Conservation (phyloP, 2,888 invertebrate species). For the Tachina grossa region DNA sequence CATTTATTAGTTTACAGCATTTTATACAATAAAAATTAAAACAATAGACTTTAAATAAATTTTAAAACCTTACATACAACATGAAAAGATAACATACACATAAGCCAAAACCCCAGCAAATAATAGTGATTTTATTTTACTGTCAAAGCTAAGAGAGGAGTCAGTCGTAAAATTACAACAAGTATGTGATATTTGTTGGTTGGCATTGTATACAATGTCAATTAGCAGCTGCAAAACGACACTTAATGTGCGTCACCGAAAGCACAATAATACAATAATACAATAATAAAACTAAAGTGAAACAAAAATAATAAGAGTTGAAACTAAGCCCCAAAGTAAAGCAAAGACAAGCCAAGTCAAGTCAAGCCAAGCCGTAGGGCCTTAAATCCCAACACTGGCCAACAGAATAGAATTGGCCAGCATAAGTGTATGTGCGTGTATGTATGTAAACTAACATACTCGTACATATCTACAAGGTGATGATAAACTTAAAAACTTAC, state of each 20-base stretch:
- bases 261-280: conserved; percentile 62
- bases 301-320: conserved; percentile 39
- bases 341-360: conserved; percentile 23
- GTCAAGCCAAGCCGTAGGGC: conserved; percentile 42
- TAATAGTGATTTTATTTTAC: conserved; percentile 59
- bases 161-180: conserved; percentile 68
- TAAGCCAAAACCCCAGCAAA: conserved; percentile 19
- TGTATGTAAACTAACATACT: background rate
- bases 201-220: conserved; percentile 80
- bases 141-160: conserved; percentile 69
- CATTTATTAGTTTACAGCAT: conserved; percentile 35
- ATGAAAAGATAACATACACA: background rate
- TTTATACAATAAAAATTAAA: conserved; percentile 24
- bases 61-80: background rate
- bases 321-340: conserved; percentile 52
- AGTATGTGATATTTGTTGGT: conserved; percentile 55
- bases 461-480: conserved; percentile 40
- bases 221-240: conserved; percentile 83
- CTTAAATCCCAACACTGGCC: conserved; percentile 31
- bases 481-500: conserved; percentile 61
- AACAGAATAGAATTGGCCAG: conserved; percentile 4
- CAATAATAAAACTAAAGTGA: conserved; percentile 53
- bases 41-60: conserved; percentile 53
- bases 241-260: conserved; percentile 79
- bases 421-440: background rate